A percentile compares a stretch with the other conserved stretches of the same genome.
phyloP scores from a whole-genome alignment of 2,797 vertebrate species.

The Cyclopterus lumpus region DNA sequence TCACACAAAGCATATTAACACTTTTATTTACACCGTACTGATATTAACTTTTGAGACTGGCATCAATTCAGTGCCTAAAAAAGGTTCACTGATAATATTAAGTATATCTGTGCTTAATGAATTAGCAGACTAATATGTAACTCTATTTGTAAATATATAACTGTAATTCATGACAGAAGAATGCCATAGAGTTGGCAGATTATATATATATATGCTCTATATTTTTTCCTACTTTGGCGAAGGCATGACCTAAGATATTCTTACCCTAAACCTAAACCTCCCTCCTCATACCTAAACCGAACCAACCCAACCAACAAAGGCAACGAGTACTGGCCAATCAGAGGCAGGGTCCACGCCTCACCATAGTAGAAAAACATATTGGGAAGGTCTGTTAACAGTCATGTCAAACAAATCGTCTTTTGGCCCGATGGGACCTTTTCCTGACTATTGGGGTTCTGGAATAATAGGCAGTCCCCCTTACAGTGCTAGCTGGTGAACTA shows the following conservation, averaged over 20 bases:
- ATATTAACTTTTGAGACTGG: slow-evolving; percentile 16
- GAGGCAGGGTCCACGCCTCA: neutral
- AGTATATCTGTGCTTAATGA: neutral
- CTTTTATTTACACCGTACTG: slow-evolving; percentile 32
- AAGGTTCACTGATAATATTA: neutral
- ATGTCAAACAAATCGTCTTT: neutral
- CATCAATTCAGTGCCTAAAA: neutral
- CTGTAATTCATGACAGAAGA: neutral
- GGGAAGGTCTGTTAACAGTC: neutral
- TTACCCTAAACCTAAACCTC: neutral
- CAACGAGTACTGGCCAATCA: neutral
- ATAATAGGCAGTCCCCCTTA: neutral
- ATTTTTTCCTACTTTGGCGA: neutral
- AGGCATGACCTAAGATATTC: no score
- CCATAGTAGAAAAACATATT: neutral
- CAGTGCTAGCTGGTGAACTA: neutral
- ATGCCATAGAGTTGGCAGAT: neutral
- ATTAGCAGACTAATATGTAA: neutral
- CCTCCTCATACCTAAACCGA: neutral
- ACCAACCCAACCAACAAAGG: neutral
- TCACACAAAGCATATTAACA: slow-evolving; percentile 28
- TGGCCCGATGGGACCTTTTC: neutral
- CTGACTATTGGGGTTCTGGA: neutral
- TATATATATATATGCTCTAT: neutral
- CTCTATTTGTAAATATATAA: neutral